These are phyloP conservation scores for Crossocerus cetratus DNA, from an alignment of 2,888 invertebrate species.

Conservation along the genomic window DNA sequence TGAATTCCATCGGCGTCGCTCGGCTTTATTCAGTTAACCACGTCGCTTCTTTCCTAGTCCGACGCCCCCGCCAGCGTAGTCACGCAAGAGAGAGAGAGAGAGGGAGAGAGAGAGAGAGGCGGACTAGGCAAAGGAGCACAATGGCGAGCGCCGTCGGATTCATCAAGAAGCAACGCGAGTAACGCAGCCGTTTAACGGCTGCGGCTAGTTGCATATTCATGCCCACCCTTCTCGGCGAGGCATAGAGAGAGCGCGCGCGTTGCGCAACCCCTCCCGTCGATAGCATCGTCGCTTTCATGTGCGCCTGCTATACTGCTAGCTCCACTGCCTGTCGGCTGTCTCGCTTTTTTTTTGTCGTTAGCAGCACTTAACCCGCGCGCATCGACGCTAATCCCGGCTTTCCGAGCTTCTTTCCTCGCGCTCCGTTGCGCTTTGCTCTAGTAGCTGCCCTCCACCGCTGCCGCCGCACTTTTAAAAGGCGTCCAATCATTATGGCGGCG, in stretches of 20 bases:
- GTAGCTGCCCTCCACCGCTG: background rate
- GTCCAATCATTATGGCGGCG: conserved; percentile 7
- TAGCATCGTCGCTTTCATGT: conserved; percentile 61
- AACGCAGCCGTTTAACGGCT: conserved; percentile 69
- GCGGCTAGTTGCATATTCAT: conserved; percentile 71
- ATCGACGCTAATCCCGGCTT: conserved; percentile 51
- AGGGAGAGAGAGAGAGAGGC: no score
- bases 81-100: background rate
- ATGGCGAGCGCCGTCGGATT: conserved; percentile 50
- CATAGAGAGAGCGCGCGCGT: conserved; percentile 30
- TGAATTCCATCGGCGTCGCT: conserved; percentile 4
- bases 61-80: background rate
- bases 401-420: conserved; percentile 40
- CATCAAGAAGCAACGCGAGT: conserved; percentile 65
- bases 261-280: conserved; percentile 59
- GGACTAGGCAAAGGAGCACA: conserved; percentile 24
- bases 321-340: conserved; percentile 36
- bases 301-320: background rate
- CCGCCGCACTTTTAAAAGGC: background rate
- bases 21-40: conserved; percentile 24
- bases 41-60: conserved; percentile 8
- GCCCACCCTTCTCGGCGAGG: conserved; percentile 53
- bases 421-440: conserved; percentile 15
- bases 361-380: conserved; percentile 54
- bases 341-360: conserved; percentile 50